Percentiles rank a stretch among this genome's conserved stretches.
Evolutionary conservation across 1,140 invertebrate species (phyloP).

Genomic region (Periplaneta americana): DNA sequence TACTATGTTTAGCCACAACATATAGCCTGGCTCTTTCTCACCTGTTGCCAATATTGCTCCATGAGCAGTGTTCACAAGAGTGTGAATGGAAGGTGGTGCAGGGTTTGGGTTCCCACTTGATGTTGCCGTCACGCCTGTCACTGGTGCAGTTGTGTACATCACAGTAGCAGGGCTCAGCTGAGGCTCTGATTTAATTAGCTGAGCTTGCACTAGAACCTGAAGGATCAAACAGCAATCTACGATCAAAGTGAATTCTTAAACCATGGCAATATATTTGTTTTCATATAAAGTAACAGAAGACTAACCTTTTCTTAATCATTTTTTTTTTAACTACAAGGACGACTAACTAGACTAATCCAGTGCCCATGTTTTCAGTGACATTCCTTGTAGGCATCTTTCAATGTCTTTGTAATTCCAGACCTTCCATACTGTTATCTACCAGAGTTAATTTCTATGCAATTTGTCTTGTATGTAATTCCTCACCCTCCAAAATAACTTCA

Average conservation of each 20-base stretch:
- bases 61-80: constrained; percentile 53
- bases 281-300: background rate
- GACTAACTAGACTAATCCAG: background rate
- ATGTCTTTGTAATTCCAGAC: too few relatives aligned
- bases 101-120: constrained; percentile 19
- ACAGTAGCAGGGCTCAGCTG: constrained; percentile 24
- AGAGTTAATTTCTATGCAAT: too few relatives aligned
- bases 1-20: too few relatives aligned
- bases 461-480: too few relatives aligned
- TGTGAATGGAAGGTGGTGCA: constrained; percentile 52
- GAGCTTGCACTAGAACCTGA: constrained; percentile 31
- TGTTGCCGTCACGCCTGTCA: constrained; percentile 6
- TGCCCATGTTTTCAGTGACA: background rate
- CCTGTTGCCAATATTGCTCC: constrained; percentile 56
- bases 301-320: background rate
- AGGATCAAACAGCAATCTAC: background rate
- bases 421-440: too few relatives aligned
- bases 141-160: constrained; percentile 10
- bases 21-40: too few relatives aligned
- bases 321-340: background rate
- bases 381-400: background rate
- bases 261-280: background rate
- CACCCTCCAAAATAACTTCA: too few relatives aligned
- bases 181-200: constrained; percentile 32
- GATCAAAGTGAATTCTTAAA: background rate